Base-by-base conservation (phyloP, 2,888 invertebrate genomes). In the Steromphala cineraria region DNA sequence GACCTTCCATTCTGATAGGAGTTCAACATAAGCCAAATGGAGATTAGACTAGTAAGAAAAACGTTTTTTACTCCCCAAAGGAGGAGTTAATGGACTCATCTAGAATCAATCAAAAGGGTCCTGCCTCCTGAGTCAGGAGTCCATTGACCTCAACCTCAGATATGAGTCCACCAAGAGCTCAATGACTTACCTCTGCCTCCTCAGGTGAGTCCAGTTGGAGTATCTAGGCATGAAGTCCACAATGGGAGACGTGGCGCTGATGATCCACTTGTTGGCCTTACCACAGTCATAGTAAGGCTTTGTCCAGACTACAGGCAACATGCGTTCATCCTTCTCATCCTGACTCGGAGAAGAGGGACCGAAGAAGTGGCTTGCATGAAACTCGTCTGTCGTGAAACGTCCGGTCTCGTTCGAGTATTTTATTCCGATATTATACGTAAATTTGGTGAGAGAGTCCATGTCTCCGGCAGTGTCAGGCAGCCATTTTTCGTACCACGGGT, bases 281-380 rank as follows among this genome's bases (percentile, higher is more conserved):
- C 97, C 97, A 93, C 99, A 99, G 94, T 99, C 99, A 93, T 97
- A 99, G 93, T 99, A 99, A 0, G 99, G 99, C 81, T 96, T 95
- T 0, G 98, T 98, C 96, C 97, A 98, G 92, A 97, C 96, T 0
- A 99, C 97, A 13, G 99, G 99, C 0, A 98, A 97, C 52, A 74
- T 82, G 8, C 81, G 80, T 1, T 83, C 82, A 46, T 87, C 84
- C 0, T 74, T 78, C 17, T 86, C 85, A 5, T 77, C 80, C 4
- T 90, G 90, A 1, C 89, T 88, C 0, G 92, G 92, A 10, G 82
- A 82, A 1, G 86, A 56, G 0, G 93, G 92, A 0, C 93, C 92
- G 77, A 91, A 92, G 83, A 92, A 91, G 0, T 82, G 82, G 77
- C 78, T 85, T 0, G 80, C 79, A 15, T 88, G 79, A 79, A 84